A percentile compares a stretch with the other conserved stretches of the same genome.
phyloP scores from a whole-genome alignment of 2,888 invertebrate species.

The Thymelicus acteon region DNA sequence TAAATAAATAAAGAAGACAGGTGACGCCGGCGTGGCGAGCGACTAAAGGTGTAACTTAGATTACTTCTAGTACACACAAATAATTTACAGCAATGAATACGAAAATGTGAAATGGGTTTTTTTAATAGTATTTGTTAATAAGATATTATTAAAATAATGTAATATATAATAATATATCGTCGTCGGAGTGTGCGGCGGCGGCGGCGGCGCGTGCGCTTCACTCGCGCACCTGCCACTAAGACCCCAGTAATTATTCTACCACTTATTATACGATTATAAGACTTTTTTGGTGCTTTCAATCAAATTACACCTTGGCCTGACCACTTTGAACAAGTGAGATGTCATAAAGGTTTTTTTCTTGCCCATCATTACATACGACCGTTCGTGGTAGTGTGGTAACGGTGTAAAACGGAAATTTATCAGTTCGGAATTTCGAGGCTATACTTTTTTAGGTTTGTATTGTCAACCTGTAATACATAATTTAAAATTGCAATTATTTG shows the following conservation, averaged over 20 bases:
- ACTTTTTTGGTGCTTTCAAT: conserved; percentile 85
- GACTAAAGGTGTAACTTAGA: conserved; percentile 20
- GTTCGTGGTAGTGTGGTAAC: conserved; percentile 54
- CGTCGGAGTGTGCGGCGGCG: conserved; percentile 48
- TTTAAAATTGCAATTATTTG: no score
- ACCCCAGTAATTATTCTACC: conserved; percentile 82
- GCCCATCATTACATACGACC: conserved; percentile 58
- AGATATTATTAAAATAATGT: conserved; percentile 22
- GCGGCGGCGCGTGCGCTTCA: conserved; percentile 66
- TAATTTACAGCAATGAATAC: conserved; percentile 19
- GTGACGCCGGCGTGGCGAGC: conserved; percentile 6
- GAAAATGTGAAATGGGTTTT: conserved; percentile 21
- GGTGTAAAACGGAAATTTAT: conserved; percentile 68
- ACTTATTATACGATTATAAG: conserved; percentile 84
- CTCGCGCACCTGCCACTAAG: conserved; percentile 73
- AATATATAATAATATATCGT: conserved; percentile 57
- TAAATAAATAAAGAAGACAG: conserved; percentile 24
- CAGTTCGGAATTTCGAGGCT: conserved; percentile 31
- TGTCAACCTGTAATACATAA: no score
- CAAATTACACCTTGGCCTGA: conserved; percentile 82
- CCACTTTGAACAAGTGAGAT: conserved; percentile 80
- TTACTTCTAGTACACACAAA: conserved; percentile 17
- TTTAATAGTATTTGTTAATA: conserved; percentile 47
- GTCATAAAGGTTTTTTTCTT: conserved; percentile 76
- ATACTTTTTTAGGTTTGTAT: conserved; percentile 42